A percentile compares a stretch with the other conserved stretches of the same genome.
phyloP scores from a whole-genome alignment of 2,797 vertebrate genomes.

The Gambusia yucatana region DNA sequence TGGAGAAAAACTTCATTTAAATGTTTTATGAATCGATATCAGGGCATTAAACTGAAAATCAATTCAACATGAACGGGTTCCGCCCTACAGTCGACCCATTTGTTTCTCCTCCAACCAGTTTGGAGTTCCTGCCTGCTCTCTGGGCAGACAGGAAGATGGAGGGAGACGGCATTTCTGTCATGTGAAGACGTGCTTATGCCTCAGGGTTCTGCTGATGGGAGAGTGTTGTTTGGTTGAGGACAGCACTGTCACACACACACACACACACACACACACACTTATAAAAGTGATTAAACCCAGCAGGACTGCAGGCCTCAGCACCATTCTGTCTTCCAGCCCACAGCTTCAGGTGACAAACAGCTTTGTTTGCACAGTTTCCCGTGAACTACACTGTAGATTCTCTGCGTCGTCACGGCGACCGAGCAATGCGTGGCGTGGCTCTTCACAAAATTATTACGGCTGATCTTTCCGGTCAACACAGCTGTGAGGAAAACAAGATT shows the following conservation, averaged over 20 bases:
- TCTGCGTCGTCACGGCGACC: slow-evolving; percentile 66
- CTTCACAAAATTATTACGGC: slow-evolving; percentile 17
- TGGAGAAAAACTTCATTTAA: too few relatives aligned
- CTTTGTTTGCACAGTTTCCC: slow-evolving; percentile 74
- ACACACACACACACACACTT: slow-evolving; percentile 2
- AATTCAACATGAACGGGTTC: too few relatives aligned
- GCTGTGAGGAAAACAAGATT: neutral
- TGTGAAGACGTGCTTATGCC: slow-evolving; percentile 63
- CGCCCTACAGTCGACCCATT: neutral
- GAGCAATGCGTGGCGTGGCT: slow-evolving; percentile 9
- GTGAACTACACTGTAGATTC: slow-evolving; percentile 66
- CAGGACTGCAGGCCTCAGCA: slow-evolving; percentile 56
- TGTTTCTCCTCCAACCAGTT: slow-evolving; percentile 38
- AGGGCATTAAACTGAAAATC: too few relatives aligned
- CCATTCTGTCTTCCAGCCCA: slow-evolving; percentile 30
- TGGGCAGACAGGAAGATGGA: slow-evolving; percentile 27
- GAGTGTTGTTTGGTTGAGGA: slow-evolving; percentile 40
- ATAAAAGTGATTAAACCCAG: slow-evolving; percentile 72
- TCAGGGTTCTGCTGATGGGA: slow-evolving; percentile 33
- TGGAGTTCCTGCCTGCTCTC: slow-evolving; percentile 35
- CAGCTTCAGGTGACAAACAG: slow-evolving; percentile 22
- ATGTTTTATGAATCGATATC: too few relatives aligned
- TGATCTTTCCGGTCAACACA: neutral
- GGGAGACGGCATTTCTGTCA: slow-evolving; percentile 49
- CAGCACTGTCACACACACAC: slow-evolving; percentile 49